A percentile compares a stretch with the other conserved stretches of the same genome.
phyloP scores from a whole-genome alignment of 1,140 invertebrate genomes.

The Lamellibrachia luymesi region DNA sequence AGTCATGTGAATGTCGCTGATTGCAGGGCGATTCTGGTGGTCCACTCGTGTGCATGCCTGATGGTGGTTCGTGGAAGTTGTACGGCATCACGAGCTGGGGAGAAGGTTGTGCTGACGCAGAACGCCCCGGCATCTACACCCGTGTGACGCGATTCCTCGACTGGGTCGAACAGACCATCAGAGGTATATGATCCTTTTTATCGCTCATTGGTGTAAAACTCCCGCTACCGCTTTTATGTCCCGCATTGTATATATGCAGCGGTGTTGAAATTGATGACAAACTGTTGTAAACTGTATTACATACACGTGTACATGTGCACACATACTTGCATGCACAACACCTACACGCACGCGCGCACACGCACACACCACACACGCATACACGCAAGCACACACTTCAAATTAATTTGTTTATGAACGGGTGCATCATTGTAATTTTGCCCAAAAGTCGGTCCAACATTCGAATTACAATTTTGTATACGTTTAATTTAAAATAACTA shows the following conservation, averaged over 20 bases:
- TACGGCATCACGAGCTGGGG: constrained; percentile 76
- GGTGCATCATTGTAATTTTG: too few relatives aligned
- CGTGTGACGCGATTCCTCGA: constrained; percentile 71
- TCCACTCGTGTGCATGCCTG: constrained; percentile 62
- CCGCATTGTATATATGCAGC: too few relatives aligned
- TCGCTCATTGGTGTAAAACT: too few relatives aligned
- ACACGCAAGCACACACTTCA: background rate
- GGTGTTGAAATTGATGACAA: too few relatives aligned
- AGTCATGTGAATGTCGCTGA: constrained; percentile 14
- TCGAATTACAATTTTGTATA: too few relatives aligned
- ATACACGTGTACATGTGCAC: too few relatives aligned
- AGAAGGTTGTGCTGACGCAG: constrained; percentile 85
- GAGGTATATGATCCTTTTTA: background rate
- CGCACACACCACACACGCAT: background rate
- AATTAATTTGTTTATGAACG: background rate
- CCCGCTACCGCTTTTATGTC: too few relatives aligned
- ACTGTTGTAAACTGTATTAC: too few relatives aligned
- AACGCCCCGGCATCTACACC: constrained; percentile 85
- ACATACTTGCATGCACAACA: background rate
- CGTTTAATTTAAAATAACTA: too few relatives aligned
- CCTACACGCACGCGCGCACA: background rate
- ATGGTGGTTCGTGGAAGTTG: constrained; percentile 54
- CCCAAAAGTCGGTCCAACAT: too few relatives aligned
- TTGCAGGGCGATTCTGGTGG: constrained; percentile 63
- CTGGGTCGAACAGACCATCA: constrained; percentile 65